These are phyloP conservation scores for Cichladusa arquata DNA, from an alignment of 2,113 vertebrate genomes.

Conservation along the genomic window DNA sequence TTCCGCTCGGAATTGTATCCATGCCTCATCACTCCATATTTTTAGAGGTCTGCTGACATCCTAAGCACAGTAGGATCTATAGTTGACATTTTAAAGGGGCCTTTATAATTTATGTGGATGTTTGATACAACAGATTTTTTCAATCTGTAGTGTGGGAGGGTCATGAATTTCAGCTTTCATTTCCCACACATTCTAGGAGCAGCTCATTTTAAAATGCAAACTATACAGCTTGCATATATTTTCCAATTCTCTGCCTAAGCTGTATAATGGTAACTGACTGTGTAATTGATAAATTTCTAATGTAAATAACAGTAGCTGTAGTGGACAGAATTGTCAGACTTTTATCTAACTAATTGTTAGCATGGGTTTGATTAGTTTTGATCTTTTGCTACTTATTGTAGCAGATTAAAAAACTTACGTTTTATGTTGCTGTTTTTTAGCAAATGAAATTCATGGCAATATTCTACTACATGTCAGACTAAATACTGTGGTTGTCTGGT, in stretches of 20 bases:
- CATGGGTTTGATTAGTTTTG: background rate
- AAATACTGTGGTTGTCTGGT: background rate
- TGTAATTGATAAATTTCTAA: conserved; percentile 5
- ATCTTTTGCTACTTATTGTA: background rate
- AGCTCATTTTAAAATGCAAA: background rate
- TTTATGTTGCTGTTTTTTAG: conserved; percentile 32
- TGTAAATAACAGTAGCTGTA: conserved; percentile 12
- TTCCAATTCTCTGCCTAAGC: background rate
- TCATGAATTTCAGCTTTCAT: background rate
- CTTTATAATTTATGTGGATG: conserved; percentile 52
- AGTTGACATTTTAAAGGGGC: conserved; percentile 32
- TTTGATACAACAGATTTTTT: conserved; percentile 49
- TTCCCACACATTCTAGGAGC: background rate
- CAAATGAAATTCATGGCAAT: background rate
- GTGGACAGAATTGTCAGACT: conserved; percentile 5
- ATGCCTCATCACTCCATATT: conserved; percentile 26
- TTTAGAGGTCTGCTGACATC: conserved; percentile 47
- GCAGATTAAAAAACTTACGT: background rate
- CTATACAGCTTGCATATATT: background rate
- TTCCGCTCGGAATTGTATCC: conserved; percentile 42
- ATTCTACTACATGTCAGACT: background rate
- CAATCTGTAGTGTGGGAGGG: conserved; percentile 20
- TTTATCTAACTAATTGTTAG: background rate
- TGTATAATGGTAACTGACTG: background rate
- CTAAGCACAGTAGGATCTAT: conserved; percentile 44